Conservation (phyloP, 2,888 invertebrate species). For the Cabera pusaria region DNA sequence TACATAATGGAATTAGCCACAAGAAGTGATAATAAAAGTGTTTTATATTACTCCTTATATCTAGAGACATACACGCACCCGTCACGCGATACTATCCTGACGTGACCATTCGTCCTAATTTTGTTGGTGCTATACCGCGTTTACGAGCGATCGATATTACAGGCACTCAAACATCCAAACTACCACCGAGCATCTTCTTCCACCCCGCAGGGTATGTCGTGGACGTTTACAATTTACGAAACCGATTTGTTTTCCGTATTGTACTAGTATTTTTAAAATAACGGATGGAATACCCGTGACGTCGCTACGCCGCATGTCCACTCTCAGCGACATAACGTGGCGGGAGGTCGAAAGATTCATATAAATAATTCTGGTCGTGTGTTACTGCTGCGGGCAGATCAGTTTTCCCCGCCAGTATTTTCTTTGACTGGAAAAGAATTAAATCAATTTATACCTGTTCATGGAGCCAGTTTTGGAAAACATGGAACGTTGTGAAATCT, state of each 20-base stretch:
- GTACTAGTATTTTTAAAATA: slow-evolving; percentile 22
- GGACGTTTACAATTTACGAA: slow-evolving; percentile 26
- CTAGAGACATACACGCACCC: slow-evolving; percentile 40
- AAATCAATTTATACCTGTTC: slow-evolving; percentile 49
- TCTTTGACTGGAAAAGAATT: slow-evolving; percentile 38
- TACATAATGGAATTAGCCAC: too few relatives aligned
- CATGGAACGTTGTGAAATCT: slow-evolving; percentile 55
- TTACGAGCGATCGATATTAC: slow-evolving; percentile 44
- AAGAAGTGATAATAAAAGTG: slow-evolving; percentile 65
- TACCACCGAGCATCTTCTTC: slow-evolving; percentile 28
- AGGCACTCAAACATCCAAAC: slow-evolving; percentile 35
- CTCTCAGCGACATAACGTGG: slow-evolving; percentile 12
- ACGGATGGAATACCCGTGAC: slow-evolving; percentile 32
- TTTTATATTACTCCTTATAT: slow-evolving; percentile 59
- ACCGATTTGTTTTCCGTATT: slow-evolving; percentile 27
- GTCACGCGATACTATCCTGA: slow-evolving; percentile 57
- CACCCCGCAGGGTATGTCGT: slow-evolving; percentile 24
- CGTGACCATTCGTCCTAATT: slow-evolving; percentile 63
- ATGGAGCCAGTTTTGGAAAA: slow-evolving; percentile 33
- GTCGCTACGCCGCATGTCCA: slow-evolving; percentile 16
- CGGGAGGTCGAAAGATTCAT: slow-evolving; percentile 22
- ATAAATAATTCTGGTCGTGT: slow-evolving; percentile 41
- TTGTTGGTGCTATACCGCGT: slow-evolving; percentile 36
- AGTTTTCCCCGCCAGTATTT: slow-evolving; percentile 28
- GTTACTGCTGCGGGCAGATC: slow-evolving; percentile 29